Evolutionary conservation across 2,113 vertebrate species (phyloP), one percentile per base, ranked within the genome.

Genomic region (Chionis minor): DNA sequence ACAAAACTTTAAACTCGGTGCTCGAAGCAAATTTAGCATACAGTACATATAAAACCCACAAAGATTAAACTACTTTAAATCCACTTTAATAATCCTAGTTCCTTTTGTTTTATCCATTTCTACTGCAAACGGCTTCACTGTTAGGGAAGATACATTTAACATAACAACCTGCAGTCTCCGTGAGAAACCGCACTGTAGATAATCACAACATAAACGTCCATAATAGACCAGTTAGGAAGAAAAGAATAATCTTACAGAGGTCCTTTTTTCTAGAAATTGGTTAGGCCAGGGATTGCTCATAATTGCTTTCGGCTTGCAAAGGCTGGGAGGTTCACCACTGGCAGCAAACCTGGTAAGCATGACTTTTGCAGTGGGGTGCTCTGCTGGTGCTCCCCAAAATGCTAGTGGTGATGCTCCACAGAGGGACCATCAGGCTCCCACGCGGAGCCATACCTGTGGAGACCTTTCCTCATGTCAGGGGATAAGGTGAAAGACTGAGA

Each of bases 11-110:
- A 93, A 95, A 95, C 71, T 82, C 59, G 13, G 79, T 17, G 80
- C 97, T 97, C 10, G 30, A 91, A 97, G 84, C 62, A 95, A 94
- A 95, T 96, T 96, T 96, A 97, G 93, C 95, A 97, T 86, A 93
- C 81, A 92, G 72, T 42, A 74, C 51, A n/a, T 80, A 75, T 51
- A 95, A 95, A 94, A 26, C 35, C 61, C 65, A 89, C 73, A 79
- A 56, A 95, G 69, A 95, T 88, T 91, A 96, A 95, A 91, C 62
- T 61, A 91, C 80, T 96, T 95, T 70, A 90, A 95, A 96, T 77
- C 55, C 78, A 72, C 55, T 82, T 91, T 79, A 90, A 74, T 95
- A 95, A 94, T 84, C 70, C 62, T 14, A 51, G 55, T 79, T 92
- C 69, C 42, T 95, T 94, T 82, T 85, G 70, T 94, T 97, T 95